Conservation (phyloP, 2,113 vertebrate genomes). For the Gallinago jamesoni region DNA sequence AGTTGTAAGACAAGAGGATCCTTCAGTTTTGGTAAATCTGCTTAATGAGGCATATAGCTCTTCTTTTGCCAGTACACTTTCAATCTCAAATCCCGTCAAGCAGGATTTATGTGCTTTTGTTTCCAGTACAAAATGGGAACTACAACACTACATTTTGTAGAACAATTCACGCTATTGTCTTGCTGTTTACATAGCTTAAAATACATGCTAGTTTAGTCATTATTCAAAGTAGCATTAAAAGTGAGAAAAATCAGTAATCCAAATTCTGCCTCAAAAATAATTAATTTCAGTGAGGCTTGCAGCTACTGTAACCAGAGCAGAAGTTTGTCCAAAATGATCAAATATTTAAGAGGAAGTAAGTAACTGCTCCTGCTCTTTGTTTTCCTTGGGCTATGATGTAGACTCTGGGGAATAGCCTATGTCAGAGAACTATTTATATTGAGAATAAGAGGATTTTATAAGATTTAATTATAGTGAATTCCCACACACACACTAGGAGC, state of each 20-base stretch:
- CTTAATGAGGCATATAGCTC: not conserved
- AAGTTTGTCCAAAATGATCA: constrained; percentile 10
- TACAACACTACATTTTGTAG: not conserved
- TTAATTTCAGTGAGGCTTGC: not conserved
- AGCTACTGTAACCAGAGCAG: not conserved
- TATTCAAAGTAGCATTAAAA: not conserved
- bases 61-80: not conserved
- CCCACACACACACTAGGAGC: not conserved
- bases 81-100: constrained; percentile 13
- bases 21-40: not conserved
- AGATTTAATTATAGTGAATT: constrained; percentile 43
- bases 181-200: not conserved
- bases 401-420: not conserved
- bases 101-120: constrained; percentile 13
- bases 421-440: constrained; percentile 2
- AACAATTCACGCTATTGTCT: constrained; percentile 4
- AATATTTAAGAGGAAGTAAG: constrained; percentile 23
- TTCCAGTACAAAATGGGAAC: constrained; percentile 12
- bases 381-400: not conserved
- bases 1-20: not conserved
- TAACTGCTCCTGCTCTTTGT: not conserved
- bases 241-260: not conserved
- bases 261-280: not conserved
- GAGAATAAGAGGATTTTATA: constrained; percentile 30
- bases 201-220: not conserved